These are phyloP conservation scores for Drosophila mayri DNA, from an alignment of 1,140 invertebrate genomes.

Conservation along the genomic window DNA sequence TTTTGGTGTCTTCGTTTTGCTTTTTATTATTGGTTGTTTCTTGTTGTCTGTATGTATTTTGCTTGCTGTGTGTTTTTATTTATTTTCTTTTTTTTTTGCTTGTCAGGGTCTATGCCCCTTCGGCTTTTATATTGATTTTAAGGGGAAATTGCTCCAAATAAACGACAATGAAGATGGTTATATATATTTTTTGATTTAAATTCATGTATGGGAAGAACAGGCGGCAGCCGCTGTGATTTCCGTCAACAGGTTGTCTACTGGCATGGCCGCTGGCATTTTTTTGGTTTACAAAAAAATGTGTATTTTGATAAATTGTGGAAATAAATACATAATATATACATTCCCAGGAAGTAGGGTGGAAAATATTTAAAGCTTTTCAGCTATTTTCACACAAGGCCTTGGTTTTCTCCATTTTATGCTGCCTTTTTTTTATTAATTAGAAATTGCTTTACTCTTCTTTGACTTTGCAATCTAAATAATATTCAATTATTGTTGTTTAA, in stretches of 20 bases:
- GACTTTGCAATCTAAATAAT: neutral
- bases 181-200: slow-evolving; percentile 4
- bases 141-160: slow-evolving; percentile 26
- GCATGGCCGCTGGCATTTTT: slow-evolving; percentile 13
- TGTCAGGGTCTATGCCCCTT: slow-evolving; percentile 5
- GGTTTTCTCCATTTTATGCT: neutral
- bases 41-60: neutral
- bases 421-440: neutral
- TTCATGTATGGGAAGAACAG: neutral
- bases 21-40: slow-evolving; percentile 2
- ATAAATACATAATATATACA: neutral
- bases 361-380: neutral
- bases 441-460: neutral
- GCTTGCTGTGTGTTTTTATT: neutral
- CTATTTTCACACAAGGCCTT: neutral
- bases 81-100: neutral
- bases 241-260: slow-evolving; percentile 65
- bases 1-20: slow-evolving; percentile 13
- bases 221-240: slow-evolving; percentile 8
- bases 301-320: slow-evolving; percentile 13
- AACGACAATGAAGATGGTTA: slow-evolving; percentile 20
- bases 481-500: neutral
- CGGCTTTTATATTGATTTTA: slow-evolving; percentile 33
- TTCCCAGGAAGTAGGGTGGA: neutral
- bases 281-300: slow-evolving; percentile 1